Percentiles rank a stretch among this genome's conserved stretches.
Evolutionary conservation across 2,888 invertebrate genomes (phyloP).

Genomic region (Chrysodeixis includens): DNA sequence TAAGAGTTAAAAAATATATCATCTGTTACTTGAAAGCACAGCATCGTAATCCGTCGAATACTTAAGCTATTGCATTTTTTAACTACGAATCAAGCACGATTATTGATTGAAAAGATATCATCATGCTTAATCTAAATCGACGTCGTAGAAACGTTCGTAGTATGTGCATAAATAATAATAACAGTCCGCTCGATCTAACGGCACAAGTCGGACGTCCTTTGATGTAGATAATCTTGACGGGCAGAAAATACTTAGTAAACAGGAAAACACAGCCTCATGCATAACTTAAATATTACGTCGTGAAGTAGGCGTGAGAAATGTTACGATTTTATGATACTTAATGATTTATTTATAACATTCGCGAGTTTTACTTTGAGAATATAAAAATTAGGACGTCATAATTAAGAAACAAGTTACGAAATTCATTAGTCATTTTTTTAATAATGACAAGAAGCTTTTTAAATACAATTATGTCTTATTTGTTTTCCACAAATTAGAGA

Average conservation of each 20-base stretch:
- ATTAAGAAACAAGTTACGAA: not conserved
- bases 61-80: too few relatives aligned
- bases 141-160: not conserved
- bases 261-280: conserved; percentile 28
- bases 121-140: not conserved
- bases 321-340: not conserved
- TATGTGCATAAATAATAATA: not conserved
- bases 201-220: conserved; percentile 18
- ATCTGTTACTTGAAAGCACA: too few relatives aligned
- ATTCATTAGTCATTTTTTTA: not conserved
- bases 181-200: conserved; percentile 33
- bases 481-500: too few relatives aligned
- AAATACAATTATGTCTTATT: too few relatives aligned
- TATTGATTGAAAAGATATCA: not conserved
- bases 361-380: not conserved
- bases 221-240: conserved; percentile 24
- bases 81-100: not conserved
- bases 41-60: too few relatives aligned
- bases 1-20: too few relatives aligned
- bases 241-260: conserved; percentile 29
- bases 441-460: not conserved
- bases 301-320: conserved; percentile 37
- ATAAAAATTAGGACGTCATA: not conserved
- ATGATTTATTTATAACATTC: not conserved
- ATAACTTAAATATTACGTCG: conserved; percentile 26